Base-by-base conservation (phyloP, 2,797 vertebrate species). In the Kryptolebias ocellatus region DNA sequence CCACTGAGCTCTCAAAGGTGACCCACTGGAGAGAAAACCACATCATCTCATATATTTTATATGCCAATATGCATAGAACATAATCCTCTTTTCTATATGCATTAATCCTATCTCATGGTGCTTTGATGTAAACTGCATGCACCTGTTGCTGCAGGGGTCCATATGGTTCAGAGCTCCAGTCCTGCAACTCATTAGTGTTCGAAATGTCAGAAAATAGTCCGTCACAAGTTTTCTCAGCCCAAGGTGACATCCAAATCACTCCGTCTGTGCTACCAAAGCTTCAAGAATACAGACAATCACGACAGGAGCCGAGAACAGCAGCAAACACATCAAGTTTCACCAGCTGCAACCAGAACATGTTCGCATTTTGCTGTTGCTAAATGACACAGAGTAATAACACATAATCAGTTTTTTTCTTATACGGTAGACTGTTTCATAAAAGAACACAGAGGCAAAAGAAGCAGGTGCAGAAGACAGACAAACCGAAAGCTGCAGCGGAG, bases 1-100 rank as follows among this genome's bases (percentile, higher is more conserved):
- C 44, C 66, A 60, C 4, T 50, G 31, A 53, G 15, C 37, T 64
- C 64, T 54, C 47, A 16, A 59, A 77, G 59, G 72, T 80, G 70
- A 78, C 57, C 50, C 15, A 64, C 67, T 58, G 70, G 61, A 55
- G 47, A 59, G 20, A 42, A 58, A 0, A 27, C 76, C 17, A 58
- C 67, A 10, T 54, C n/a, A 60, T 15, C 60, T n/a, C 55, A 28
- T 70, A 70, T n/a, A 3, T 53, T 59, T 64, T 42, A 31, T 11
- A 28, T 46, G 27, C 42, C 47, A 62, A 3, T 27, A 4, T 53
- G 15, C 49, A 50, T 37, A 37, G 29, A 18, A 18, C 50, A 29
- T 45, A 24, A 65, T 55, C 63, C 39, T 34, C 14, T 64, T 49
- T 34, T 54, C 10, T 14, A 10, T 54, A 29, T 47, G 50, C 55